Evolutionary conservation across 2,113 vertebrate species (phyloP), one percentile per base, ranked within the genome.

Genomic region (Plecturocebus donacophilus): DNA sequence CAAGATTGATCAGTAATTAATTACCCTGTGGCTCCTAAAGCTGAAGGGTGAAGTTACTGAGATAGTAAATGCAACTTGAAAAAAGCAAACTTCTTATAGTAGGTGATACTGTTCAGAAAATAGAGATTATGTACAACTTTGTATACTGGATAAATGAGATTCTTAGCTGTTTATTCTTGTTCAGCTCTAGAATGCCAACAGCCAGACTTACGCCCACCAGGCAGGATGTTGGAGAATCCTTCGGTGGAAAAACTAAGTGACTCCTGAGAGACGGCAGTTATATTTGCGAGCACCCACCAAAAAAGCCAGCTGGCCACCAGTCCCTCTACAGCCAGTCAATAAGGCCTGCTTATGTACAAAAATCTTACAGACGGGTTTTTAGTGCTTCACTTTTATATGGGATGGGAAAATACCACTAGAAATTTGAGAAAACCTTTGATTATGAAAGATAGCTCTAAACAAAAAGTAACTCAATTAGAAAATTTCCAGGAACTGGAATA

Each of bases 361-460:
- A 4, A 82, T 82, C 80, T 82, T 94, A 80, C 42, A 80, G 42
- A 90, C 17, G 77, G 66, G 35, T 92, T 89, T 95, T 81, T 80
- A 75, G n/a, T 73, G 38, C 66, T 87, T 87, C 35, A 23, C n/a
- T 86, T 95, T 76, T 87, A 82, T 80, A 61, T 83, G 58, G 47
- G 40, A 73, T 8, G 73, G 25, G 45, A 52, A 90, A 27, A 61
- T 73, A 40, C 56, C 20, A 93, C 35, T 19, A 75, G 38, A 84
- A 93, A 68, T 76, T 66, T 82, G 58, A 87, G 27, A 27, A 47
- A 40, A 90, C n/a, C 17, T 91, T 87, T 61, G 16, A 70, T 27
- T 58, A 5, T 56, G 42, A 96, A 86, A 76, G 19, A 71, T 70
- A 77, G 27, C 54, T 76, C 42, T 84, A 87, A 87, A 73, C 35